Evolutionary conservation across 2,888 invertebrate species (phyloP).

Genomic region (Acronicta aceris): DNA sequence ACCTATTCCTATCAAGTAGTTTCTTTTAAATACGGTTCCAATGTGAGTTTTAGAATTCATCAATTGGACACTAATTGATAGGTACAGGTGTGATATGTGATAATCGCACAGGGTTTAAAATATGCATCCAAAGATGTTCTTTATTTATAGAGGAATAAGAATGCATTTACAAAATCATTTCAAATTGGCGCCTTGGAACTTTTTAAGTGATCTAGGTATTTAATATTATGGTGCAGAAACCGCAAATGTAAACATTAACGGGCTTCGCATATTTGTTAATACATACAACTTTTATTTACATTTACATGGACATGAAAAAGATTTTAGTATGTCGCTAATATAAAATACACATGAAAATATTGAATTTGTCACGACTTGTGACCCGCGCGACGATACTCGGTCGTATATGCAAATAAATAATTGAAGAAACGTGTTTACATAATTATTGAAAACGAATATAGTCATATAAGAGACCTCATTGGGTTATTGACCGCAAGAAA

Average conservation of each 20-base stretch:
- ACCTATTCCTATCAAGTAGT: too few relatives aligned
- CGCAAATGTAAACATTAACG: slow-evolving; percentile 5
- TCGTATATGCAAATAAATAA: not conserved
- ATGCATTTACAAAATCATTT: not conserved
- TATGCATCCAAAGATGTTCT: not conserved
- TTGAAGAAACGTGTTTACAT: too few relatives aligned
- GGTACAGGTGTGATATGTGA: too few relatives aligned
- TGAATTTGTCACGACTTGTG: slow-evolving; percentile 1
- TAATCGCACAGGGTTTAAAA: not conserved
- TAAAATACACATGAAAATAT: not conserved
- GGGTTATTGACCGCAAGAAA: too few relatives aligned
- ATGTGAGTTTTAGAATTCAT: too few relatives aligned
- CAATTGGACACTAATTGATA: too few relatives aligned
- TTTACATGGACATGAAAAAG: not conserved
- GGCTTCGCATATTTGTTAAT: not conserved
- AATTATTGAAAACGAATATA: too few relatives aligned
- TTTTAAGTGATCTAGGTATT: not conserved
- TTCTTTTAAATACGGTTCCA: too few relatives aligned
- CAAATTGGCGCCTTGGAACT: not conserved
- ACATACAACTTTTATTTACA: not conserved
- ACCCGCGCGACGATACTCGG: too few relatives aligned
- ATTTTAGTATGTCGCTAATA: slow-evolving; percentile 1
- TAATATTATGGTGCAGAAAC: slow-evolving; percentile 14
- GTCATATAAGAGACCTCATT: too few relatives aligned
- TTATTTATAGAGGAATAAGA: not conserved